These are phyloP conservation scores for Saguinus imperator DNA, from an alignment of 2,113 vertebrate genomes.

Conservation along the genomic window DNA sequence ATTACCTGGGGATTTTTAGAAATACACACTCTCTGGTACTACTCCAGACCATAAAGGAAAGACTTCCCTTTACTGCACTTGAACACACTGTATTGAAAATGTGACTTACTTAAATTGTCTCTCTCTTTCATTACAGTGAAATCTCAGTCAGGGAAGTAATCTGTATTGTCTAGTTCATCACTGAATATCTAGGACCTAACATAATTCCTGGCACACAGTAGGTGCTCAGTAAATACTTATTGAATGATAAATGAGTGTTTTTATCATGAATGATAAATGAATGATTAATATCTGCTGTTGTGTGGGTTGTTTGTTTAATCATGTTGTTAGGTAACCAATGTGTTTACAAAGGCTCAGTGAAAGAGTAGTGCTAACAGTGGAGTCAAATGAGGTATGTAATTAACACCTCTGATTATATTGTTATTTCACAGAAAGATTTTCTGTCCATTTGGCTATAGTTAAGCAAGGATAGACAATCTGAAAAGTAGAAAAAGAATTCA, in stretches of 20 bases:
- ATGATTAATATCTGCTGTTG: background rate
- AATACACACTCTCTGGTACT: background rate
- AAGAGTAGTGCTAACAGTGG: background rate
- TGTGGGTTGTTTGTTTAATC: background rate
- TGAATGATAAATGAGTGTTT: background rate
- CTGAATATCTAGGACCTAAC: background rate
- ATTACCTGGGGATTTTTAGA: background rate
- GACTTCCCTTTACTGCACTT: background rate
- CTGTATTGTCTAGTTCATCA: background rate
- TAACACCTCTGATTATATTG: conserved; percentile 23
- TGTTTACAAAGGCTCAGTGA: conserved; percentile 25
- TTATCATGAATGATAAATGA: background rate
- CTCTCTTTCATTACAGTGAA: background rate
- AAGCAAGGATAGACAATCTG: background rate
- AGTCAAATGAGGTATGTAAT: conserved; percentile 37
- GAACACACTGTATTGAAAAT: background rate
- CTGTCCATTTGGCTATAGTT: background rate
- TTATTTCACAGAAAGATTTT: conserved; percentile 41
- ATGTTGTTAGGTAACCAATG: conserved; percentile 16
- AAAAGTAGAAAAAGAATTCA: background rate
- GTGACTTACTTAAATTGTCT: background rate
- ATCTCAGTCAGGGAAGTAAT: background rate
- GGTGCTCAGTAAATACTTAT: conserved; percentile 8
- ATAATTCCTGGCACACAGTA: background rate
- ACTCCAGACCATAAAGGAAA: background rate